Percentiles rank a stretch among this genome's conserved stretches.
These are phyloP conservation scores for Sardina pilchardus DNA, from an alignment of 2,113 vertebrate genomes.

Conservation along the genomic window DNA sequence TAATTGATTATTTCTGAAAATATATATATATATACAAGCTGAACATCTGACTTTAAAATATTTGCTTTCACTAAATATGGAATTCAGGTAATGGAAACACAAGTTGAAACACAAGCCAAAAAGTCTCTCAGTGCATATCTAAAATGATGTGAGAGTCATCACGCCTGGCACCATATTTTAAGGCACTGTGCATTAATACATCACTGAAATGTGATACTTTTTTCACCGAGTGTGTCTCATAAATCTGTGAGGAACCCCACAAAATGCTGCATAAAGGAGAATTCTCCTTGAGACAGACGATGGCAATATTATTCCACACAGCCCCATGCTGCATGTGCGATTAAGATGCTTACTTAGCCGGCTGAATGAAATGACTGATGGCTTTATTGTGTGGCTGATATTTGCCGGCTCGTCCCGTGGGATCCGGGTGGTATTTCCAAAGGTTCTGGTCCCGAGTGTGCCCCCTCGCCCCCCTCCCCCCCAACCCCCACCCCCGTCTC, in stretches of 20 bases:
- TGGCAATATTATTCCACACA: conserved; percentile 15
- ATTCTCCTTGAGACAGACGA: not conserved
- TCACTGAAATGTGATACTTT: not conserved
- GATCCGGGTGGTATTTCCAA: conserved; percentile 62
- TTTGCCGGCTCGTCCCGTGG: conserved; percentile 55
- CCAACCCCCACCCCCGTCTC: conserved; percentile 51
- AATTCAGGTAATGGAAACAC: no score
- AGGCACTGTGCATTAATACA: not conserved
- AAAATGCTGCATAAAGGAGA: not conserved
- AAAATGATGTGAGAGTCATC: not conserved
- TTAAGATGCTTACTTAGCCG: conserved; percentile 12
- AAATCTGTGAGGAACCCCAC: not conserved
- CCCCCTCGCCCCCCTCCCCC: not conserved
- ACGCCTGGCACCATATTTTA: not conserved
- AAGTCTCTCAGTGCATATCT: no score
- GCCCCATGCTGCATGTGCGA: conserved; percentile 4
- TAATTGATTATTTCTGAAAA: not conserved
- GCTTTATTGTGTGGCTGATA: conserved; percentile 55
- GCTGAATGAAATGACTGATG: conserved; percentile 51
- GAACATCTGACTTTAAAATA: not conserved
- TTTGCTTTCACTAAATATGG: no score
- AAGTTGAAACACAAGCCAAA: no score
- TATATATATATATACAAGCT: not conserved
- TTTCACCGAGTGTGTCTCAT: not conserved
- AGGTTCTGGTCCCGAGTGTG: conserved; percentile 43